Evolutionary conservation across 1,140 invertebrate species (phyloP).

Genomic region (Drosophila simulans): DNA sequence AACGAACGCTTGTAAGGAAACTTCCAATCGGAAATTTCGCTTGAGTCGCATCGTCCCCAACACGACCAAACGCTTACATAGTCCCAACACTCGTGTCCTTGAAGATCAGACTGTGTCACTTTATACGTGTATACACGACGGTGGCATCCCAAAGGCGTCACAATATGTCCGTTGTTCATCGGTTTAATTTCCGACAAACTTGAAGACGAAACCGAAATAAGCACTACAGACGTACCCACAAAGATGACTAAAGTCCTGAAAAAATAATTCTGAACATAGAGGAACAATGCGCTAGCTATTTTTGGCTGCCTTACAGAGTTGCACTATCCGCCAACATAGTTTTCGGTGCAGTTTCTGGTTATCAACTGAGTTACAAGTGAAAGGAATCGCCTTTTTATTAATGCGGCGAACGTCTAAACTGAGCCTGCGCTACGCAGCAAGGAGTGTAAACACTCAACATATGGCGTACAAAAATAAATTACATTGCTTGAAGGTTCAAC

Average conservation of each 20-base stretch:
- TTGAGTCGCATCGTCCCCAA: slow-evolving; percentile 93
- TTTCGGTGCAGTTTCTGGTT: neutral
- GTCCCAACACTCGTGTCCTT: slow-evolving; percentile 85
- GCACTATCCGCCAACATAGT: slow-evolving; percentile 7
- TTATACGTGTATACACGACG: slow-evolving; percentile 85
- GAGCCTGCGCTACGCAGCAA: slow-evolving; percentile 42
- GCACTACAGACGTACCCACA: slow-evolving; percentile 8
- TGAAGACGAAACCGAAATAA: slow-evolving; percentile 12
- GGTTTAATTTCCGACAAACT: slow-evolving; percentile 68
- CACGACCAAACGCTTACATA: slow-evolving; percentile 90
- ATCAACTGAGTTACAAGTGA: slow-evolving; percentile 12
- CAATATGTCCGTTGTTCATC: slow-evolving; percentile 61
- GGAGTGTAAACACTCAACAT: neutral
- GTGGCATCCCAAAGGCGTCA: slow-evolving; percentile 84
- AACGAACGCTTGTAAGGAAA: slow-evolving; percentile 93
- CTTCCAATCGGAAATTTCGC: slow-evolving; percentile 94
- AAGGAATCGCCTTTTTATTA: slow-evolving; percentile 45
- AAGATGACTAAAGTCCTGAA: slow-evolving; percentile 24
- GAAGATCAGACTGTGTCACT: slow-evolving; percentile 72
- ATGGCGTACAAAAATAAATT: slow-evolving; percentile 6
- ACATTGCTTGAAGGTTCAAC: neutral
- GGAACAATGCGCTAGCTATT: neutral
- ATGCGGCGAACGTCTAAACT: slow-evolving; percentile 9
- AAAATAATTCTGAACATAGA: neutral
- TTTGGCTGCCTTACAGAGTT: neutral